Base-by-base conservation (phyloP, 1,140 invertebrate species). In the Trichonephila clavata region DNA sequence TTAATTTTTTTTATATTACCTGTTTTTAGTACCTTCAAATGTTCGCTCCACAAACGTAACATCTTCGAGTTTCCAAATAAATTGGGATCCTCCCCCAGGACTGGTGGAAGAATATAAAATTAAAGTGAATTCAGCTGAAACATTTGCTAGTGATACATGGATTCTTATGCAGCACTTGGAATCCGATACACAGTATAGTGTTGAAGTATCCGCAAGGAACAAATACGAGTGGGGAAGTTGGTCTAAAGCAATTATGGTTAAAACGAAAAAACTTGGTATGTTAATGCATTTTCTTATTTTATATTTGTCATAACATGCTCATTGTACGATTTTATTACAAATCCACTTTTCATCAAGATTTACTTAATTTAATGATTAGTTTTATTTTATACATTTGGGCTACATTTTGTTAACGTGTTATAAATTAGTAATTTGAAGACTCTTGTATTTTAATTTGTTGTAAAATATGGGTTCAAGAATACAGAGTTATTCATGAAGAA, bases 11-110 rank as follows among this genome's bases (percentile, higher is more conserved):
- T n/a, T n/a, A n/a, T n/a, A n/a, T n/a, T n/a, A 10, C 0, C 20
- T 86, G n/a, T 61, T 63, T 61, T 24, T 57, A 86, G 84, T 24
- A 6, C 84, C 84, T 63, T 27, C n/a, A 32, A 61, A 86, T 18
- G 59, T 86, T 21, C 32, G 14, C 2, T 59, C 27, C 16, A 57
- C 16, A 10, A 3, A 39, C 13, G 24, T 86, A 24, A 86, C 84
- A 1, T 8, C 57, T 1, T 32, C 57, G 0, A 61, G 39, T 57
- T 84, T 84, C 4, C 27, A 8, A 4, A 20, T 86, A 27, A 13
- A 4, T 1, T 86, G 84, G 84, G 59, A 63, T 7, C 27, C 59
- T 27, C 84, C 84, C 5, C 50, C 50, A 16, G 81, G 81, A 14
- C 2, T 21, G 10, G 16, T 84, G 13, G 39, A 50, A 84, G n/a